phyloP scores from a whole-genome alignment of 1,140 invertebrate genomes.

The Mesaphorura yosii region DNA sequence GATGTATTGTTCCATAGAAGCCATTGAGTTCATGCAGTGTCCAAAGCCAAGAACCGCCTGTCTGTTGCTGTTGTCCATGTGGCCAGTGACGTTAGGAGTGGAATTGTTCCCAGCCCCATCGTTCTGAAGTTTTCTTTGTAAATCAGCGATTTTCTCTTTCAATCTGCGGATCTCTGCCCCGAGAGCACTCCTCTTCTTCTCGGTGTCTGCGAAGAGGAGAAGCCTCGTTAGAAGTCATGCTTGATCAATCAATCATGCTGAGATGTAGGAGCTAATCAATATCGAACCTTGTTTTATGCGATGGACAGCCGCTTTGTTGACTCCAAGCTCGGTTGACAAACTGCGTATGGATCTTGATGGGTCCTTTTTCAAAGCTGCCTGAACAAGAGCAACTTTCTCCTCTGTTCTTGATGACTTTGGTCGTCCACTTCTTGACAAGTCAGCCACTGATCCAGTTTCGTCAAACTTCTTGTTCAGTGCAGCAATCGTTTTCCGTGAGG shows the following conservation, averaged over 20 bases:
- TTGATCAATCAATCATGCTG: background rate
- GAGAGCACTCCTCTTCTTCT: slow-evolving; percentile 14
- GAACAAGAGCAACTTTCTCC: slow-evolving; percentile 18
- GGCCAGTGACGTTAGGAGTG: too few species aligned
- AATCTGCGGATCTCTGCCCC: slow-evolving; percentile 23
- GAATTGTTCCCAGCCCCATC: too few species aligned
- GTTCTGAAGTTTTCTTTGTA: slow-evolving; percentile 14
- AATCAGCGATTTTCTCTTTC: slow-evolving; percentile 15
- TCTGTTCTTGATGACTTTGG: slow-evolving; percentile 25
- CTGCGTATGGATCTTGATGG: slow-evolving; percentile 24
- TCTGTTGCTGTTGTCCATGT: too few species aligned
- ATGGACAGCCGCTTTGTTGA: slow-evolving; percentile 27
- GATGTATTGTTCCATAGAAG: too few species aligned
- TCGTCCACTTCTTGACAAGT: slow-evolving; percentile 20
- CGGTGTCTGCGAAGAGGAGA: slow-evolving; percentile 14
- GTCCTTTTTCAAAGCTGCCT: slow-evolving; percentile 18
- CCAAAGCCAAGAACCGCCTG: too few species aligned
- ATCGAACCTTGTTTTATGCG: slow-evolving; percentile 23
- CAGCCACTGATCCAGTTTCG: slow-evolving; percentile 27
- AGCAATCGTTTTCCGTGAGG: slow-evolving; percentile 25
- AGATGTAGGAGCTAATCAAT: background rate
- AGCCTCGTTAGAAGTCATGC: background rate
- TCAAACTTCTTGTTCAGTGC: slow-evolving; percentile 28
- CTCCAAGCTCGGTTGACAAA: slow-evolving; percentile 23
- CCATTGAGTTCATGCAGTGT: too few species aligned